Evolutionary conservation across 1,140 invertebrate species (phyloP).

Genomic region (Calosoma granatense): DNA sequence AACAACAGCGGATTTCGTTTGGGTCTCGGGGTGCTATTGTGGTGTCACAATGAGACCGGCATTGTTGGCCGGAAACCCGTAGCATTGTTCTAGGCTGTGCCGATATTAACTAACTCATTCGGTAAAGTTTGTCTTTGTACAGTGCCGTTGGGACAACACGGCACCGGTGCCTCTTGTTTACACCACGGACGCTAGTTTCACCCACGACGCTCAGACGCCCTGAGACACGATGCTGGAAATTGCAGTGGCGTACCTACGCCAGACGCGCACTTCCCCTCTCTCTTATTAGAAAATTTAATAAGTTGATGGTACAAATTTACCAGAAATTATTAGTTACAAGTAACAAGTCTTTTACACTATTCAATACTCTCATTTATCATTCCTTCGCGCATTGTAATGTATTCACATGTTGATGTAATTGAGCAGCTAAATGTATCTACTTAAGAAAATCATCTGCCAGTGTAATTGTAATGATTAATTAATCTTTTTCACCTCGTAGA

Average conservation of each 20-base stretch:
- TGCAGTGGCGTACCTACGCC: background rate
- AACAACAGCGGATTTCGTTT: no score
- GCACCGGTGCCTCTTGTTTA: slow-evolving; percentile 4
- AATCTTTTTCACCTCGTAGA: no score
- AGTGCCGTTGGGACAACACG: background rate
- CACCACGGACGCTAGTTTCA: no score
- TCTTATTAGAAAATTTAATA: background rate
- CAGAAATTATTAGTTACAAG: background rate
- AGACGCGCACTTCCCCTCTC: background rate
- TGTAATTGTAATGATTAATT: no score
- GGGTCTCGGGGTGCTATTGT: slow-evolving; percentile 2
- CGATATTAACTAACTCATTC: slow-evolving; percentile 7
- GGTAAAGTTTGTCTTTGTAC: slow-evolving; percentile 1
- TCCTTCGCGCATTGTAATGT: no score
- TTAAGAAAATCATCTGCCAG: no score
- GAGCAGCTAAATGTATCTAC: no score
- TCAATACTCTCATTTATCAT: background rate
- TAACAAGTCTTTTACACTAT: no score
- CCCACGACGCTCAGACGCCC: no score
- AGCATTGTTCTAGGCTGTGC: background rate
- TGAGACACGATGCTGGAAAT: no score
- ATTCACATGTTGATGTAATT: no score
- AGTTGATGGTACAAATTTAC: background rate
- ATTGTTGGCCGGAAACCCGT: slow-evolving; percentile 3
- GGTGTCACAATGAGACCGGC: background rate